Base-by-base conservation (phyloP, 2,797 vertebrate genomes). In the Hippopotamyrus pictus region DNA sequence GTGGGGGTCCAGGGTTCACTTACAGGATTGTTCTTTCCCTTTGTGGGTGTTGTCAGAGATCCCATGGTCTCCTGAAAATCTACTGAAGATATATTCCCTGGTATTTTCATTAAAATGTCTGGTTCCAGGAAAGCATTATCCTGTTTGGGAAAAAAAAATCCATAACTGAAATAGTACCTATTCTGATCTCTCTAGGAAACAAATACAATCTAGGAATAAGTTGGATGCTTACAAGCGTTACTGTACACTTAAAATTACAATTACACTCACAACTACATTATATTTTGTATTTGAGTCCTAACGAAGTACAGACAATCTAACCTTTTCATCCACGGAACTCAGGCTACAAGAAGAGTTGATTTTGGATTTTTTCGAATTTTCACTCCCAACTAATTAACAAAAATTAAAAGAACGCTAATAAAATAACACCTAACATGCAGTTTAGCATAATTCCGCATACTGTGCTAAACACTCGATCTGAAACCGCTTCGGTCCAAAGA, bases 1-100 rank as follows among this genome's bases (percentile, higher is more conserved):
- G 98, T 99, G 0, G 99, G 98, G 0, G 98, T 99, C 98, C 98
- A 99, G 57, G 99, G 98, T n/a, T 99, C 99, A 0, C 95, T 95
- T 2, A 95, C 93, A 5, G 93, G 89, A 0, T 19, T 91, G 88
- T 97, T 97, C 44, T 94, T 93, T 41, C 95, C 95, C 69, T 98
- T 99, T 82, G 98, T 97, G 0, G 98, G 97, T 0, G 98, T 99
- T 2, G 96, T 95, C 84, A 98, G 94, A 44, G 96, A 95, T 87
- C 96, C 96, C 92, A 97, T 95, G 86, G 91, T 94, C 0, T 90
- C 90, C 59, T 93, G 94, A 46, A 92, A 91, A 88, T 96, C 96
- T 0, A 91, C 90, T 88, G 92, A 89, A 14, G 88, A 91, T 90
- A 92, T 93, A 91, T 95, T 97, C 90, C 95, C 89, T 69, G 94